Evolutionary conservation across 2,888 invertebrate genomes (phyloP), one percentile per base, ranked within the genome.

Genomic region (Diaperis boleti): DNA sequence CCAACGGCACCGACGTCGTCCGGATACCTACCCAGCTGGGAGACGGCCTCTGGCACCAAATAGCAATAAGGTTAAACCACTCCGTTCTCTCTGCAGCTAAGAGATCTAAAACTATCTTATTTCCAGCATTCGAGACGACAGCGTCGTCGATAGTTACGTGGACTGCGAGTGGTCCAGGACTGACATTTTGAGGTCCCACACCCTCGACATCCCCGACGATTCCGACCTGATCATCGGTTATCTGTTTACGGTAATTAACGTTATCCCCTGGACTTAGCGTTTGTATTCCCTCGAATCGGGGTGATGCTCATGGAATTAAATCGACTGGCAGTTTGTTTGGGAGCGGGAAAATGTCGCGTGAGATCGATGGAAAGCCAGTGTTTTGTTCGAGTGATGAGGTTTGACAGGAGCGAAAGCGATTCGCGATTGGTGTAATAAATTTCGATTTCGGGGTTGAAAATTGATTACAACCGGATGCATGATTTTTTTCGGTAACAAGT

Each of bases 191-290:
- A 85, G 85, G 72, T 86, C 85, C 66, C 87, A 88, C 74, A 86
- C 88, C 0, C 79, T 89, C 64, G 87, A 88, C 74, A 88, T 88
- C 11, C 89, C 89, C 1, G 85, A 87, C 70, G 89, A 89, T 75
- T 88, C 89, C 7, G 88, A 89, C 78, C 83, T 89, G 61, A 88
- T 89, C 73, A 87, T 89, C 73, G 89, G 89, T 67, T 89, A 89
- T 78, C 82, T 89, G 45, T 89, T 89, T 74, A 85, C 87, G 76
- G 88, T 89, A 80, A 86, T 52, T 15, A 56, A 49, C 31, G 52
- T 52, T 39, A 52, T 52, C 52, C 37, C 22, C 6, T 0, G 52
- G 8, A 37, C 20, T 52, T 52, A 52, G 17, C 10, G 33, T 10
- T 18, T 11, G 35, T 47, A 44, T 31, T 31, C 47, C 29, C 31